A percentile compares a stretch with the other conserved stretches of the same genome.
Evolutionary conservation across 2,888 invertebrate species (phyloP).

Genomic region (Sarcophaga variegata): DNA sequence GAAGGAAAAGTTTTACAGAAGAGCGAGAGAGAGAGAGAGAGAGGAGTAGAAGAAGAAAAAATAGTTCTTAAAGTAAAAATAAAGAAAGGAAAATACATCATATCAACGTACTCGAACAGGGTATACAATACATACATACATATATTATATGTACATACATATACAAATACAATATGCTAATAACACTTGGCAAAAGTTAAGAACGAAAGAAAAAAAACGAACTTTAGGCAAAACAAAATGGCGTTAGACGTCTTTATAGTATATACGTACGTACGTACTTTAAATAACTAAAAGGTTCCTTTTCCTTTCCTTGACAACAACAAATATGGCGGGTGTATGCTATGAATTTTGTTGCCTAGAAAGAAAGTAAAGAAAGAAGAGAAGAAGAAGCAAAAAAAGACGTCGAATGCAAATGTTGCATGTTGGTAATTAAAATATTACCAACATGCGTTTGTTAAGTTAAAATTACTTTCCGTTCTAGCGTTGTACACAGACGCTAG

Average conservation of each 20-base stretch:
- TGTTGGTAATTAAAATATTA: conserved; percentile 75
- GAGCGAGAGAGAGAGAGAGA: background rate
- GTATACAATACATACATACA: background rate
- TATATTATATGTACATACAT: background rate
- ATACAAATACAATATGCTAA: conserved; percentile 52
- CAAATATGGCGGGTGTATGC: conserved; percentile 63
- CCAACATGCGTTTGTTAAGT: conserved; percentile 72
- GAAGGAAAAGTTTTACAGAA: background rate
- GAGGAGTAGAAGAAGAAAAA: conserved; percentile 22
- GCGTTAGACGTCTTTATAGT: conserved; percentile 47
- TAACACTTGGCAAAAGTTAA: background rate
- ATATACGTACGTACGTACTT: background rate
- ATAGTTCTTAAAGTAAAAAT: background rate
- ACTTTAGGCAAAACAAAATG: conserved; percentile 59
- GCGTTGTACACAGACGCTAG: conserved; percentile 11
- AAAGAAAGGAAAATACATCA: background rate
- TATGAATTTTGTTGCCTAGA: conserved; percentile 33
- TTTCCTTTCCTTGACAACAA: conserved; percentile 25
- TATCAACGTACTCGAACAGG: too few species aligned
- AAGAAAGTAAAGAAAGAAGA: conserved; percentile 25
- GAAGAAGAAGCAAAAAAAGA: conserved; percentile 13
- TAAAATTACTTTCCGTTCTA: conserved; percentile 72
- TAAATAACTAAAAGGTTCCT: conserved; percentile 41
- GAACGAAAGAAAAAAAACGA: background rate
- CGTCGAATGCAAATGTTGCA: conserved; percentile 57